Percentiles rank a stretch among this genome's conserved stretches.
Conservation (phyloP, 1,140 invertebrate genomes). For the Hermetia illucens region DNA sequence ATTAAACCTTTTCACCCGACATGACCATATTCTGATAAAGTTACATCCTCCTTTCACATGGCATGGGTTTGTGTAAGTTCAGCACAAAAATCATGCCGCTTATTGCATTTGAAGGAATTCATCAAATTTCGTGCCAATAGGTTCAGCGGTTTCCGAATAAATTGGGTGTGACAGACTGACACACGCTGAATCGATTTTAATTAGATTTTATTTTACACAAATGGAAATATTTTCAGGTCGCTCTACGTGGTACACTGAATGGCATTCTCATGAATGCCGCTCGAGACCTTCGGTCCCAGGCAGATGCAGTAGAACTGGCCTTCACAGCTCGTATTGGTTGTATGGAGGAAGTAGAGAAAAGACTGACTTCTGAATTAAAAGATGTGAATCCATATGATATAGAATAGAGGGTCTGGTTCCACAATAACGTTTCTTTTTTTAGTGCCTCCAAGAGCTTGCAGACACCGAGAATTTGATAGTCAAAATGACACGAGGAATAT, state of each 20-base stretch:
- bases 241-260: slow-evolving; percentile 45
- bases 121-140: no score
- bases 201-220: neutral
- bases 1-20: no score
- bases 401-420: neutral
- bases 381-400: slow-evolving; percentile 27
- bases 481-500: slow-evolving; percentile 41
- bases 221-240: slow-evolving; percentile 12
- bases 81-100: no score
- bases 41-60: no score
- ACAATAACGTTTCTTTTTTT: slow-evolving; percentile 7
- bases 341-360: slow-evolving; percentile 46
- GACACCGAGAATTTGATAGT: slow-evolving; percentile 53
- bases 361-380: slow-evolving; percentile 49
- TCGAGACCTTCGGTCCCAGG: slow-evolving; percentile 54
- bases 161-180: no score
- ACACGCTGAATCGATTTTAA: neutral
- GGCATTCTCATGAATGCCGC: slow-evolving; percentile 46
- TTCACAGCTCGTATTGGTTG: slow-evolving; percentile 48
- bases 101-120: no score
- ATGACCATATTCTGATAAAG: no score
- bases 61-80: no score
- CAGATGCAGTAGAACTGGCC: slow-evolving; percentile 51
- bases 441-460: slow-evolving; percentile 48
- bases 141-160: no score